Evolutionary conservation across 2,113 vertebrate species (phyloP), one percentile per base, ranked within the genome.

Genomic region (Tamias sibiricus): DNA sequence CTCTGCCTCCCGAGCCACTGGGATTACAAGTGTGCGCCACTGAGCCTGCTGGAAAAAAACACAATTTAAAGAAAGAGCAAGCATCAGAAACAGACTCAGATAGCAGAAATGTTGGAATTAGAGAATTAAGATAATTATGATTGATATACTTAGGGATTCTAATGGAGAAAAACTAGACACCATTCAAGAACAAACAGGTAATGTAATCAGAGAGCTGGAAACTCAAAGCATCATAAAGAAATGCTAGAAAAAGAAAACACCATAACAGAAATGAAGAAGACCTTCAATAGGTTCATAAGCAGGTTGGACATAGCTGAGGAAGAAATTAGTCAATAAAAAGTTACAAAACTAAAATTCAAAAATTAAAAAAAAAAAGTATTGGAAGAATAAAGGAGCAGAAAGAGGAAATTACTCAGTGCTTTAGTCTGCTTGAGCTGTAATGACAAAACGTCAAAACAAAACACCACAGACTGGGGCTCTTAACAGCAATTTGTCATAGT

Each of bases 111-210:
- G 6, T 64, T 82, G 52, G 13, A 37, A 64, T 76, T 69, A 71
- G 32, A 59, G 91, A 77, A 57, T 87, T 62, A 93, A 90, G 54
- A 66, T 32, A 95, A 93, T 54, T 14, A 40, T 84, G 49, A 77
- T 54, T 76, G 54, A 52, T 87, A 54, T 35, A 24, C 44, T 30
- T 30, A 71, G 85, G 62, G 32, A 28, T 20, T 28, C 49, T 44
- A 64, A 37, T 40, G 52, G 69, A 40, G 52, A 66, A 95, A 66
- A 93, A 32, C 16, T 26, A 13, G 32, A 44, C 35, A 75, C 28
- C 66, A 22, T n/a, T 49, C 8, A 47, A 24, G 19, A 35, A 54
- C 20, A 87, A 11, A 86, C 26, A n/a, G 2, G 13, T 42, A 37
- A n/a, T 20, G 16, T 49, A 90, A 79, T 16, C 19, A 71, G 14